phyloP scores from a whole-genome alignment of 2,797 vertebrate genomes.

The Buphagus erythrorhynchus region DNA sequence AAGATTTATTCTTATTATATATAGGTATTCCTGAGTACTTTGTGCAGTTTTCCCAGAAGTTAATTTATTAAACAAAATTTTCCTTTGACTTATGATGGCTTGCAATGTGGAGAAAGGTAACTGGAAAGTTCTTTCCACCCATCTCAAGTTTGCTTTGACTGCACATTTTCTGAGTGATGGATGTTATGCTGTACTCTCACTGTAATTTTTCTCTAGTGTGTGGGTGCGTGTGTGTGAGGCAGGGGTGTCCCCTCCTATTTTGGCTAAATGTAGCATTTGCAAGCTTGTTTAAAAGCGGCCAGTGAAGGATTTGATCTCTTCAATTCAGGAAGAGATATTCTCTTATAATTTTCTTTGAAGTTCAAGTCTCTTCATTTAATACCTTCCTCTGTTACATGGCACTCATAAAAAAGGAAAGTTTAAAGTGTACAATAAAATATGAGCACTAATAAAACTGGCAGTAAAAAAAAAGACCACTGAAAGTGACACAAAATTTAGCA shows the following conservation, averaged over 20 bases:
- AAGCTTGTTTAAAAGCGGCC: constrained; percentile 12
- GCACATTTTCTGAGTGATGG: constrained; percentile 15
- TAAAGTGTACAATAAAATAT: constrained; percentile 78
- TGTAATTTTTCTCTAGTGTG: background rate
- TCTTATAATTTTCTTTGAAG: constrained; percentile 68
- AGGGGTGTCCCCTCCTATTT: background rate
- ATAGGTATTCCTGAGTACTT: background rate
- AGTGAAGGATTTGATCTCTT: constrained; percentile 46
- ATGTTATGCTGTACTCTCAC: background rate
- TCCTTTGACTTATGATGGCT: constrained; percentile 53
- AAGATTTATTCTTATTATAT: constrained; percentile 37
- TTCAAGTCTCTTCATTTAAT: constrained; percentile 75
- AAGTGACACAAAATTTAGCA: constrained; percentile 79
- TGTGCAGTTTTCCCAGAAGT: constrained; percentile 6
- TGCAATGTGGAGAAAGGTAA: constrained; percentile 6
- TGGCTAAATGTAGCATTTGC: background rate
- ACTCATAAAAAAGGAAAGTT: constrained; percentile 71
- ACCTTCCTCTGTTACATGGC: constrained; percentile 69
- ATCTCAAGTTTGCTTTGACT: constrained; percentile 44
- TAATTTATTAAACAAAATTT: constrained; percentile 60
- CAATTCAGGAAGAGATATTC: constrained; percentile 50
- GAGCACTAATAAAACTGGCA: constrained; percentile 75
- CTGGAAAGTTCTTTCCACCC: constrained; percentile 34
- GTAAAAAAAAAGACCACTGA: constrained; percentile 69
- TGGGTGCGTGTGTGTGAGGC: background rate